Evolutionary conservation across 1,140 invertebrate genomes (phyloP), one percentile per base, ranked within the genome.

Genomic region (Euborellia annulipes): DNA sequence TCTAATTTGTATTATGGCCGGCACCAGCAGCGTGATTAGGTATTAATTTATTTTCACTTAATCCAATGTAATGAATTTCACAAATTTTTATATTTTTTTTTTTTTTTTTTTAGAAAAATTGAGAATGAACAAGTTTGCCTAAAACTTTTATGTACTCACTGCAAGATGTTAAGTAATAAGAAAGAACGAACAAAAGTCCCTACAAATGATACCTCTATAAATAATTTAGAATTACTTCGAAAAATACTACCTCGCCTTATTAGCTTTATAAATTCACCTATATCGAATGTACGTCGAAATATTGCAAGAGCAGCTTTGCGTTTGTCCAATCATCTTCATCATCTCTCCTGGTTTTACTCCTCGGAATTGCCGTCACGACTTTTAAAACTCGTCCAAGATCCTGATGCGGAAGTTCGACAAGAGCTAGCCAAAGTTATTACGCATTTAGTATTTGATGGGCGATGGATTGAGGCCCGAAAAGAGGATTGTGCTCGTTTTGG

Each of bases 141-240:
- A 46, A 60, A 32, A 55, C 52, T 9, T 47, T 39, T 18, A 62
- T 59, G 59, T 43, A 58, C 41, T 40, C 37, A 8, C 18, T 36
- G 60, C 55, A 54, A 59, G 8, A 57, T 65, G 44, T 52, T 74
- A 11, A 62, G 69, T 53, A 61, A 73, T 45, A 60, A 62, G 36
- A 60, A 64, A 53, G 55, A 64, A 49, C 50, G 21, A 37, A 56
- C 59, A 18, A 50, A 52, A 45, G 48, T 62, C n/a, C 39, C 18
- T 13, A 52, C 47, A 18, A 37, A 47, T 46, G 41, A 36, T 14
- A 44, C 37, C 3, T 56, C 52, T 23, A 36, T 44, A 7, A 45
- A 52, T 13, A 46, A 61, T 17, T 37, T 59, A 22, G 38, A 51
- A 30, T 54, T 53, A 17, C 36, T 57, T 17, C 52, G 58, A 14